Percentiles rank a stretch among this genome's conserved stretches.
Evolutionary conservation across 2,113 vertebrate genomes (phyloP).

Genomic region (Hiodon tergisus): DNA sequence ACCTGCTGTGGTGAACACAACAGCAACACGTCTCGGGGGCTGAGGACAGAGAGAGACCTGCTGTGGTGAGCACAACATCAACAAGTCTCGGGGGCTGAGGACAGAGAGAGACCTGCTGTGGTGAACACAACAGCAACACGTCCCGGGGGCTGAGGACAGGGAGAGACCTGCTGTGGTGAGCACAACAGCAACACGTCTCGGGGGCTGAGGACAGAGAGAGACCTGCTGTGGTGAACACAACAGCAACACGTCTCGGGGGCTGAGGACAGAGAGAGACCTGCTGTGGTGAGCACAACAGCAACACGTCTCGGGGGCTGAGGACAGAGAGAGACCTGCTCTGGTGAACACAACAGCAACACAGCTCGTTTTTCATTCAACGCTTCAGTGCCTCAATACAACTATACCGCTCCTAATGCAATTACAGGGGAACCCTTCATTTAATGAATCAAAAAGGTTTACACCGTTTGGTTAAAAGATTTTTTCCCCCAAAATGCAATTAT

Average conservation of each 20-base stretch:
- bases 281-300: conserved; percentile 24
- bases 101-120: conserved; percentile 17
- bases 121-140: not conserved
- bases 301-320: not conserved
- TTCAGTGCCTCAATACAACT: conserved; percentile 46
- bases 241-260: not conserved
- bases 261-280: conserved; percentile 18
- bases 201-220: not conserved
- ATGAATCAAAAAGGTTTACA: conserved; percentile 52
- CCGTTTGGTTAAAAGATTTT: conserved; percentile 51
- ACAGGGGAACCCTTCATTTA: conserved; percentile 53
- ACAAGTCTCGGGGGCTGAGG: conserved; percentile 91
- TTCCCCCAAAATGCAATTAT: conserved; percentile 60
- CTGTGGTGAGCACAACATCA: too few relatives aligned
- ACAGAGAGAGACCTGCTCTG: not conserved
- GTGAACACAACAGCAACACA: not conserved
- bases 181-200: conserved; percentile 5
- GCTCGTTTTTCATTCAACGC: not conserved
- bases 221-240: not conserved
- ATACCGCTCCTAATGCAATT: conserved; percentile 48
- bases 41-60: conserved; percentile 43
- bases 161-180: conserved; percentile 23
- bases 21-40: conserved; percentile 93
- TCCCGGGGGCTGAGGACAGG: conserved; percentile 5
- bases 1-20: conserved; percentile 13